phyloP scores from a whole-genome alignment of 2,888 invertebrate genomes.

The Cataglyphis albicans region DNA sequence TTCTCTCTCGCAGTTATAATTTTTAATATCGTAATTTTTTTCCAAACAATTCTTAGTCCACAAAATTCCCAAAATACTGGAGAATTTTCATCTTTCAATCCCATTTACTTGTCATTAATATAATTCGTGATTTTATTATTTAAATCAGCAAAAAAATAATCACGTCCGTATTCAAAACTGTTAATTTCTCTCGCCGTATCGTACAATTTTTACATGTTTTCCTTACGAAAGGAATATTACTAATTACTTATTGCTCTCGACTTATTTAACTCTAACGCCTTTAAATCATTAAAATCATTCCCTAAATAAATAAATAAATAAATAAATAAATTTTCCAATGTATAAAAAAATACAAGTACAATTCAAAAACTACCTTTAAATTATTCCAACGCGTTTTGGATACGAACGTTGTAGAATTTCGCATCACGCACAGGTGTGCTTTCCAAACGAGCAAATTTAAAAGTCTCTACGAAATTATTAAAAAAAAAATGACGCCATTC shows the following conservation, averaged over 20 bases:
- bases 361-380: neutral
- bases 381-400: constrained; percentile 19
- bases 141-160: constrained; percentile 18
- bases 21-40: neutral
- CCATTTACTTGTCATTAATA: constrained; percentile 26
- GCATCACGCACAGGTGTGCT: neutral
- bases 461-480: neutral
- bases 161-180: constrained; percentile 37
- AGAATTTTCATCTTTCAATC: constrained; percentile 25
- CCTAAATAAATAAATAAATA: constrained; percentile 9
- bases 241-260: constrained; percentile 38
- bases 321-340: neutral
- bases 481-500: neutral
- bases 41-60: neutral
- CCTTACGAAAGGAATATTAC: constrained; percentile 27
- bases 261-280: neutral
- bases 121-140: neutral
- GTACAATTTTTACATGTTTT: constrained; percentile 27
- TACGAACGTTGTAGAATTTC: constrained; percentile 18
- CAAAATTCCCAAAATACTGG: neutral
- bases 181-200: neutral
- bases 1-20: constrained; percentile 8
- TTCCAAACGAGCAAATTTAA: neutral
- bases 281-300: constrained; percentile 22
- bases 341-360: neutral